Evolutionary conservation across 2,888 invertebrate genomes (phyloP).

Genomic region (Abscondita cerata): DNA sequence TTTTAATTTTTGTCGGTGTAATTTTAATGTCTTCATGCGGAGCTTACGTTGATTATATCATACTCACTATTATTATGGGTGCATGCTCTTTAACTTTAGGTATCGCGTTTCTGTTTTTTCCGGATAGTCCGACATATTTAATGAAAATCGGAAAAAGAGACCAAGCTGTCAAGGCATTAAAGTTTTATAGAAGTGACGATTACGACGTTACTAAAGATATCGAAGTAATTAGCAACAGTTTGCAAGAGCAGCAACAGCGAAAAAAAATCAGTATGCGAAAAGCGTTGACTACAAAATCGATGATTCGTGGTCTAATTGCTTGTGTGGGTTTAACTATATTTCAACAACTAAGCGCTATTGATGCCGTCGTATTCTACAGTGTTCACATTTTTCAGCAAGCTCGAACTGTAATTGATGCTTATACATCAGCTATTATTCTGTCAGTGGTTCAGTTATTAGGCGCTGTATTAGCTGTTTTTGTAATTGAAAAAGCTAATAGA

Average conservation of each 20-base stretch:
- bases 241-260: constrained; percentile 39
- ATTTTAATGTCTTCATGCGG: constrained; percentile 75
- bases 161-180: constrained; percentile 68
- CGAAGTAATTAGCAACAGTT: constrained; percentile 63
- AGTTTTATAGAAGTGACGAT: constrained; percentile 70
- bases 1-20: constrained; percentile 78
- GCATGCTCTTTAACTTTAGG: constrained; percentile 68
- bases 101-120: constrained; percentile 70
- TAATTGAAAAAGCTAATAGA: constrained; percentile 79
- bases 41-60: constrained; percentile 68
- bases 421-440: constrained; percentile 74
- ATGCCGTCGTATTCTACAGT: constrained; percentile 80
- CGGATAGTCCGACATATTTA: constrained; percentile 75
- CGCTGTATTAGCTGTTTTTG: constrained; percentile 68
- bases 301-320: constrained; percentile 70
- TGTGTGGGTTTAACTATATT: constrained; percentile 72
- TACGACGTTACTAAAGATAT: constrained; percentile 68
- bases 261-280: constrained; percentile 62
- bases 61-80: constrained; percentile 69
- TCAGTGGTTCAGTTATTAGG: constrained; percentile 79
- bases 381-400: constrained; percentile 73
- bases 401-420: constrained; percentile 68
- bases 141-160: constrained; percentile 62
- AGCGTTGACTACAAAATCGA: constrained; percentile 66
- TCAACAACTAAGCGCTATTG: constrained; percentile 77